Conservation (phyloP, 2,113 vertebrate genomes). For the western clawed frog (Xenopus tropicalis) region UCB_Xtro_10.0 CM004447.2:71310501-71311000, state of each 20-base stretch:
- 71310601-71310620: too few species aligned
- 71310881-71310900: conserved; percentile 17
- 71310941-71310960: conserved; percentile 25
- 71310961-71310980: not conserved
- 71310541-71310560: too few species aligned
- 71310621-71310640: too few species aligned
- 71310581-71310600: too few species aligned
- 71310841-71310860: conserved; percentile 22
- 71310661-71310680: too few species aligned
- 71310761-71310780: conserved; percentile 19
- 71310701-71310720: conserved; percentile 5
- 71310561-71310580: too few species aligned
- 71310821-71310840: conserved; percentile 10
- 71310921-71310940: conserved; percentile 4
- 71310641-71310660: too few species aligned
- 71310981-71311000: conserved; percentile 3
- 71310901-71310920: conserved; percentile 11
- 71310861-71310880: conserved; percentile 2
- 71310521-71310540: too few species aligned
- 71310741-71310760: conserved; percentile 9
- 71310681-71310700: too few species aligned
- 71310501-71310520: too few species aligned
- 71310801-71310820: conserved; percentile 20
- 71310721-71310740: not conserved
- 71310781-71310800: conserved; percentile 11